Conservation (phyloP, 2,797 vertebrate genomes). For the Coilia nasus region DNA sequence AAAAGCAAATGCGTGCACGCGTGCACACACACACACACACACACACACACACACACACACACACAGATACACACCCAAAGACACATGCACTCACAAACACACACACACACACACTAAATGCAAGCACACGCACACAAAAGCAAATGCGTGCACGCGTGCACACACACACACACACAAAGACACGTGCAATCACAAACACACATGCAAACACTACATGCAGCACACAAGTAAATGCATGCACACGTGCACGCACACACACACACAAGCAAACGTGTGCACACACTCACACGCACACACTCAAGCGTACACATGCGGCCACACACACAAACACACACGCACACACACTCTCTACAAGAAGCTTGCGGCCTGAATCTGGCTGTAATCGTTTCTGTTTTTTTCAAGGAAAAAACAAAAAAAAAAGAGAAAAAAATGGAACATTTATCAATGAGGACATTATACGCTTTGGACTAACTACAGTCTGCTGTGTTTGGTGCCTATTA, state of each 20-base stretch:
- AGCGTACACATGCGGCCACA: no score
- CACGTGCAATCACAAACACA: constrained; percentile 11
- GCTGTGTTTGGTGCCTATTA: constrained; percentile 5
- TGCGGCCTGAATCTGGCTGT: neutral
- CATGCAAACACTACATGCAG: constrained; percentile 7
- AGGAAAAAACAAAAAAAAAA: neutral
- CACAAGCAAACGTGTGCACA: no score
- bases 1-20: neutral
- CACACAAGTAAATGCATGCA: no score
- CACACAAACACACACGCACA: neutral
- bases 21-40: neutral
- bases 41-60: neutral
- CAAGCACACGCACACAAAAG: constrained; percentile 3
- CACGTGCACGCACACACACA: no score
- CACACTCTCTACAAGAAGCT: constrained; percentile 18
- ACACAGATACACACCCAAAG: neutral
- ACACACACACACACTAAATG: neutral
- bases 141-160: neutral
- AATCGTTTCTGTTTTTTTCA: neutral
- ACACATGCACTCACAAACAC: neutral
- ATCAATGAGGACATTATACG: neutral
- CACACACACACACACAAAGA: constrained; percentile 28
- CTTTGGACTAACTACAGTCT: neutral
- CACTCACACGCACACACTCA: no score
- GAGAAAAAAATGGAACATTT: neutral